Evolutionary conservation across 2,113 vertebrate genomes (phyloP), one percentile per base, ranked within the genome.

Genomic region (Leiothrix lutea): DNA sequence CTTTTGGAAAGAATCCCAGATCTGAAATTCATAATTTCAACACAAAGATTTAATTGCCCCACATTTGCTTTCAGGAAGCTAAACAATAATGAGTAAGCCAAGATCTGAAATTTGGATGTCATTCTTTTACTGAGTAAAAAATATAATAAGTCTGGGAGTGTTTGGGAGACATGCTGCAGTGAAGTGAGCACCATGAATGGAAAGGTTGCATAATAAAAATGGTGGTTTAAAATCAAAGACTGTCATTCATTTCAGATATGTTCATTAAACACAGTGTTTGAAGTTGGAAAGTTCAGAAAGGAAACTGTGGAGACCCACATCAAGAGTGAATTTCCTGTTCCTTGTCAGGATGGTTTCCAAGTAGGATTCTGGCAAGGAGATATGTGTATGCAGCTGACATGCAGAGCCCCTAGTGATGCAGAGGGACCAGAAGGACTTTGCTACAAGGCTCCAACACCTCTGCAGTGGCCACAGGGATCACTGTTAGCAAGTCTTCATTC

Each of bases 1-100:
- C 29, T 90, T 85, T 72, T 91, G 86, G 88, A 96, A 86, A 81
- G 38, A 91, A 92, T 92, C 84, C 84, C 88, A 91, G 60, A 65
- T 65, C 77, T 82, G 67, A 92, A 84, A 75, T 73, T 79, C 14
- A 0, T 56, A 15, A 93, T 70, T 93, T 90, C 85, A 94, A 54
- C 78, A 88, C 66, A 66, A 90, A 95, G 67, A 15, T 38, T 86
- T 91, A 77, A 88, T 70, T 80, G 64, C 44, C 54, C 71, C 86
- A 88, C 71, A 56, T 93, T 90, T 75, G 44, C 70, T 84, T 78
- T 58, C 35, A 70, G 67, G 42, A 70, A 94, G 74, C n/a, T 42
- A 82, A 90, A 77, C 47, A 90, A 51, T 80, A 44, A 58, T 8
- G n/a, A 80, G 17, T 36, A 36, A 87, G 65, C 48, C 40, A 50